Percentiles rank a stretch among this genome's conserved stretches.
Evolutionary conservation across 2,888 invertebrate genomes (phyloP).

Genomic region (Mesoligia furuncula): DNA sequence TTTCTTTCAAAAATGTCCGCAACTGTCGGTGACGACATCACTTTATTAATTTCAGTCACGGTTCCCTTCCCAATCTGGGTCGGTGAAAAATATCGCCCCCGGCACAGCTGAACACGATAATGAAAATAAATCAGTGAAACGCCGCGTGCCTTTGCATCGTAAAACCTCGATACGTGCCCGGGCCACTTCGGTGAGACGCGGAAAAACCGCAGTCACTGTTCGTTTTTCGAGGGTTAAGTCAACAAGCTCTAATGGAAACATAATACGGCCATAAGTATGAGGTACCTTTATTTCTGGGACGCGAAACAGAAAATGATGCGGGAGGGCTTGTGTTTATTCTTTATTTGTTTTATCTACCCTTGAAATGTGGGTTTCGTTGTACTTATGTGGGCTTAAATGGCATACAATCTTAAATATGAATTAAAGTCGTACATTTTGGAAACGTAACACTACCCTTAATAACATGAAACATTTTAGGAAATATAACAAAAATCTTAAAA

Average conservation of each 20-base stretch:
- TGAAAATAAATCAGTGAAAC: slow-evolving; percentile 81
- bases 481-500: slow-evolving; percentile 28
- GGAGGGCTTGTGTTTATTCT: slow-evolving; percentile 78
- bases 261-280: slow-evolving; percentile 77
- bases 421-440: slow-evolving; percentile 5
- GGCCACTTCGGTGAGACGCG: slow-evolving; percentile 65
- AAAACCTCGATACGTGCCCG: slow-evolving; percentile 78
- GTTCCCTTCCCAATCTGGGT: slow-evolving; percentile 68
- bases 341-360: slow-evolving; percentile 79
- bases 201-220: slow-evolving; percentile 73
- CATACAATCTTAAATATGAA: slow-evolving; percentile 17
- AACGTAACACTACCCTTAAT: neutral
- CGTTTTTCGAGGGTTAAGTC: slow-evolving; percentile 81
- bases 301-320: slow-evolving; percentile 82
- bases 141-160: slow-evolving; percentile 78
- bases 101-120: slow-evolving; percentile 78
- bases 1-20: slow-evolving; percentile 57
- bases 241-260: slow-evolving; percentile 86
- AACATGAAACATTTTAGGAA: slow-evolving; percentile 29
- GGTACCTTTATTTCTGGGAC: slow-evolving; percentile 79
- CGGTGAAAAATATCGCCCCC: slow-evolving; percentile 74
- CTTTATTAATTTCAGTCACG: slow-evolving; percentile 78
- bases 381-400: slow-evolving; percentile 41
- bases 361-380: slow-evolving; percentile 72
- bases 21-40: slow-evolving; percentile 55